These are phyloP conservation scores for Elmis aenea DNA, from an alignment of 2,888 invertebrate species.

Conservation along the genomic window DNA sequence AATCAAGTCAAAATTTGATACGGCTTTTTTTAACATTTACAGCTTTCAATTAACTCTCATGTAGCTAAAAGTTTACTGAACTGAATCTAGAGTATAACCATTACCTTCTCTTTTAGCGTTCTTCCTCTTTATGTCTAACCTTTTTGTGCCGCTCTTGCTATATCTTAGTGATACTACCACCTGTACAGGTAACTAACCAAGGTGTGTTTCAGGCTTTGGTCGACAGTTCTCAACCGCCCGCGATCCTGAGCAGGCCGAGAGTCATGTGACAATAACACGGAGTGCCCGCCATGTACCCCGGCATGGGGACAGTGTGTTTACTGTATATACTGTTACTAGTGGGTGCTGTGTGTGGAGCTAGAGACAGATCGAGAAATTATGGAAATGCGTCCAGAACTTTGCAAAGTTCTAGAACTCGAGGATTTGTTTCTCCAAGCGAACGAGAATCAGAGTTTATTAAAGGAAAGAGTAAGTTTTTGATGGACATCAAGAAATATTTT, in stretches of 20 bases:
- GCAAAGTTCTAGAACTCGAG: constrained; percentile 10
- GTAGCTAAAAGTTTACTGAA: too few species aligned
- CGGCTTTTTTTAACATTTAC: too few species aligned
- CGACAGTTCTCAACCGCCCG: constrained; percentile 27
- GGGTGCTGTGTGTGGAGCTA: constrained; percentile 17
- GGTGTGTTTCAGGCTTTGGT: constrained; percentile 20
- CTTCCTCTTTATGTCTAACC: constrained; percentile 1
- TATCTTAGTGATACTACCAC: too few species aligned
- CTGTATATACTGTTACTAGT: constrained; percentile 18
- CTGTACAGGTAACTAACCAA: constrained; percentile 32
- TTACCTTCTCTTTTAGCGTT: not conserved
- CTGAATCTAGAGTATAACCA: too few species aligned
- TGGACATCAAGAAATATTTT: too few species aligned
- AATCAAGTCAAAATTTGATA: too few species aligned
- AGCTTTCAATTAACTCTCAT: too few species aligned
- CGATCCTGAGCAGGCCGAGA: constrained; percentile 20
- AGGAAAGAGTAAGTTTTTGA: constrained; percentile 44
- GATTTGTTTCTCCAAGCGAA: constrained; percentile 22
- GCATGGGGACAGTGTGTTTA: constrained; percentile 23
- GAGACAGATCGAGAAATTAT: constrained; percentile 12
- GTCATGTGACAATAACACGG: constrained; percentile 26
- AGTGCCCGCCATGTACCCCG: constrained; percentile 27
- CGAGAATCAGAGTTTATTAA: constrained; percentile 39
- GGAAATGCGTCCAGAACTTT: constrained; percentile 9
- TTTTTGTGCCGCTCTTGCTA: constrained; percentile 24